Evolutionary conservation across 2,113 vertebrate genomes (phyloP).

Genomic region (Thunnus maccoyii): DNA sequence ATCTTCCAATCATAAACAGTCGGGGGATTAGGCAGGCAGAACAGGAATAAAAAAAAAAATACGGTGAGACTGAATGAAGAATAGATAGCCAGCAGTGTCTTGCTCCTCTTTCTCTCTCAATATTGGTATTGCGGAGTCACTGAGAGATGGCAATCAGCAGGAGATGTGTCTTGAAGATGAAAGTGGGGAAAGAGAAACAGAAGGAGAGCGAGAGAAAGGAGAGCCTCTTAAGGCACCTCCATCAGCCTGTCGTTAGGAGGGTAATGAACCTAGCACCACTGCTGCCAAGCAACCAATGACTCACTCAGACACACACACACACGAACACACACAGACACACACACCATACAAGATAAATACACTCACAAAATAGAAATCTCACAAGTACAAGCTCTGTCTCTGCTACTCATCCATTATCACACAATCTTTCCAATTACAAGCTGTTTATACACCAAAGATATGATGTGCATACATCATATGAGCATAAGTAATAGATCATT

Average conservation of each 20-base stretch:
- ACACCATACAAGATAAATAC: slow-evolving; percentile 47
- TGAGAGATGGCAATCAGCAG: slow-evolving; percentile 76
- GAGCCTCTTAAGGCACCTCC: slow-evolving; percentile 74
- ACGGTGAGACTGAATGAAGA: slow-evolving; percentile 36
- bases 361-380: slow-evolving; percentile 46
- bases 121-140: slow-evolving; percentile 68
- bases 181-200: slow-evolving; percentile 67
- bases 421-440: slow-evolving; percentile 41
- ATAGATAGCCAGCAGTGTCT: slow-evolving; percentile 43
- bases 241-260: slow-evolving; percentile 81
- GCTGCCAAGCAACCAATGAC: slow-evolving; percentile 80
- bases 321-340: slow-evolving; percentile 5
- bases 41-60: slow-evolving; percentile 51
- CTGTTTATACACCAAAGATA: slow-evolving; percentile 49
- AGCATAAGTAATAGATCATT: slow-evolving; percentile 24
- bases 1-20: slow-evolving; percentile 18
- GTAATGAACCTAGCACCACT: slow-evolving; percentile 79
- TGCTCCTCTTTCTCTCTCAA: slow-evolving; percentile 57
- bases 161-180: slow-evolving; percentile 69
- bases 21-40: slow-evolving; percentile 25
- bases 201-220: slow-evolving; percentile 65
- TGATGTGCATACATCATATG: slow-evolving; percentile 2
- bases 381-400: slow-evolving; percentile 29
- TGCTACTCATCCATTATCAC: slow-evolving; percentile 47
- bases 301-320: slow-evolving; percentile 28